These are phyloP conservation scores for Psix sp. DNA, from an alignment of 1,140 invertebrate genomes.

Conservation along the genomic window DNA sequence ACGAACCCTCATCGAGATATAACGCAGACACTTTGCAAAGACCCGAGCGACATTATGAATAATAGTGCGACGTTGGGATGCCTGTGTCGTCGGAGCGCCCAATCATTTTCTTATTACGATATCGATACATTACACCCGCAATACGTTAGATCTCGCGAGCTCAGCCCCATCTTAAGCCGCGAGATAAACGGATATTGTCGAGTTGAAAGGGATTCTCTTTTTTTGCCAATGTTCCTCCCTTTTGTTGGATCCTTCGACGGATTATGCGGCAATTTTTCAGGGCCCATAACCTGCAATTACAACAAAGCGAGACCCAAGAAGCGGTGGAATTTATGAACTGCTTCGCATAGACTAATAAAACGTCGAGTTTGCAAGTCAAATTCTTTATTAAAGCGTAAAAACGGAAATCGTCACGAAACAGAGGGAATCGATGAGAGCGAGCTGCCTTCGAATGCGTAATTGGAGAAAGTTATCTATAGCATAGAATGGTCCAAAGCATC, in stretches of 20 bases:
- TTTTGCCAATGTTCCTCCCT: background rate
- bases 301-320: constrained; percentile 11
- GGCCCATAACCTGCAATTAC: constrained; percentile 73
- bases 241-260: constrained; percentile 65
- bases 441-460: constrained; percentile 10
- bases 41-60: constrained; percentile 67
- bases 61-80: constrained; percentile 62
- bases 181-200: constrained; percentile 58
- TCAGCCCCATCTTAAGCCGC: constrained; percentile 40
- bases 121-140: constrained; percentile 74
- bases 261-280: constrained; percentile 76
- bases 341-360: constrained; percentile 25
- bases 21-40: constrained; percentile 67
- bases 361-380: constrained; percentile 45
- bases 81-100: constrained; percentile 67
- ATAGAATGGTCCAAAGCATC: constrained; percentile 36
- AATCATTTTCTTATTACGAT: constrained; percentile 76
- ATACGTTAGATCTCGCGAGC: constrained; percentile 48
- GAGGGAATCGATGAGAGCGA: constrained; percentile 28
- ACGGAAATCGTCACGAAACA: constrained; percentile 38
- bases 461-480: constrained; percentile 34
- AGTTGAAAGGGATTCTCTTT: constrained; percentile 46
- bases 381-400: constrained; percentile 43
- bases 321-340: constrained; percentile 20
- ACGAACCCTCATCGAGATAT: constrained; percentile 65